Evolutionary conservation across 2,113 vertebrate species (phyloP), one percentile per base, ranked within the genome.

Genomic region (Xiphophorus maculatus): DNA sequence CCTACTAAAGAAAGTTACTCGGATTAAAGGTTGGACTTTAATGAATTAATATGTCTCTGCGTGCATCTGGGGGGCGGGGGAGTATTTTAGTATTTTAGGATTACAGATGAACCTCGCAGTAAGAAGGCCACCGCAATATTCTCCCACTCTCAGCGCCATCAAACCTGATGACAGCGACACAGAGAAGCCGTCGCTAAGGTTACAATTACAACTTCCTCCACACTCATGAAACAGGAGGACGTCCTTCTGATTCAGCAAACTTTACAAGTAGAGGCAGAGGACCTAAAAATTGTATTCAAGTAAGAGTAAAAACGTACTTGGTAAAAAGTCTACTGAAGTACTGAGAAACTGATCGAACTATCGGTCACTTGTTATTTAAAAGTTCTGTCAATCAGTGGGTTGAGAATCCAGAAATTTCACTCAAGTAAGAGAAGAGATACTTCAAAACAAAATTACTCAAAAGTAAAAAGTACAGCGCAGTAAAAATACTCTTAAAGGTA

Each of bases 121-220:
- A 17, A 17, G 10, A 29, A 27, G 12, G 28, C 4, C 17, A 19
- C 51, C 51, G 10, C 22, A 25, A 58, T 3, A 2, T 3, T 58
- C 51, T n/a, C 51, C 9, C 22, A 10, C 51, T n/a, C 22, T 11
- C 58, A 15, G 27, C 28, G 17, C 14, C 3, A 8, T 8, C 30
- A 22, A 63, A 30, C 5, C 6, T 17, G 63, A 72, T 51, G 17
- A 48, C 44, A 66, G 60, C 61, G 65, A 32, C 63, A 48, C n/a
- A 69, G 5, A 27, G 62, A 63, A 35, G 32, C 69, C 63, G 25
- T 66, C n/a, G 63, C 69, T 69, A 73, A 65, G 78, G 66, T 81
- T 40, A 71, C 0, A 77, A 82, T 75, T 65, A 68, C 74, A 58
- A 67, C 74, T 33, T 74, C 64, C 17, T 73, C 62, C 67, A 62